A percentile compares a stretch with the other conserved stretches of the same genome.
Evolutionary conservation across 2,113 vertebrate genomes (phyloP).

Genomic region (Serilophus lunatus): DNA sequence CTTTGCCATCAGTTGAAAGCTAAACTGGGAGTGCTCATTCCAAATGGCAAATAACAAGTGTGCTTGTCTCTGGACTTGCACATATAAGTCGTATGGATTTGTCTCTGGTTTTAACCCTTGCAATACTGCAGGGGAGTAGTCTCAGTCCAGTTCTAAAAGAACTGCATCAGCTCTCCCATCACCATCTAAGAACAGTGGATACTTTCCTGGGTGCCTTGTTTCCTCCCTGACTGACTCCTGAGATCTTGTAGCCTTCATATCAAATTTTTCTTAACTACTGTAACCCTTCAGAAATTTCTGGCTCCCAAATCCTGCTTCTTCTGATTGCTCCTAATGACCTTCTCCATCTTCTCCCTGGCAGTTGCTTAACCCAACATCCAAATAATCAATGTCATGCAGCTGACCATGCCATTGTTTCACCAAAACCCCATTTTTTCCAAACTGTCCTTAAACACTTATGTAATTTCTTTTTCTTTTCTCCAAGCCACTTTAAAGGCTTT

Average conservation of each 20-base stretch:
- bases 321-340: background rate
- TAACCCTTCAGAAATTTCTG: background rate
- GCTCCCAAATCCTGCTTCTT: background rate
- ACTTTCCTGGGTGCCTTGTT: background rate
- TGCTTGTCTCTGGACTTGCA: background rate
- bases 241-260: background rate
- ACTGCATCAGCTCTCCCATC: background rate
- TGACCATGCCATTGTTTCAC: background rate
- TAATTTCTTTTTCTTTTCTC: background rate
- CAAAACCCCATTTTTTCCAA: background rate
- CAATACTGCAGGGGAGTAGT: background rate
- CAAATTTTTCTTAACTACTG: background rate
- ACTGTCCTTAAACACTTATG: background rate
- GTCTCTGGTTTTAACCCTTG: background rate
- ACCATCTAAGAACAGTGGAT: background rate
- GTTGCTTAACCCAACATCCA: background rate
- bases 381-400: background rate
- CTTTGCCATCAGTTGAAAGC: background rate
- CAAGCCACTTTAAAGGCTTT: background rate
- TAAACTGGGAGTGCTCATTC: background rate
- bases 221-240: background rate
- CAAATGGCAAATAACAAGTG: background rate
- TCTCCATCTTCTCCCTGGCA: background rate
- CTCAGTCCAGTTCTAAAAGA: background rate
- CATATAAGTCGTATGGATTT: background rate